phyloP scores from a whole-genome alignment of 2,888 invertebrate species.

The Leistus spinibarbis region DNA sequence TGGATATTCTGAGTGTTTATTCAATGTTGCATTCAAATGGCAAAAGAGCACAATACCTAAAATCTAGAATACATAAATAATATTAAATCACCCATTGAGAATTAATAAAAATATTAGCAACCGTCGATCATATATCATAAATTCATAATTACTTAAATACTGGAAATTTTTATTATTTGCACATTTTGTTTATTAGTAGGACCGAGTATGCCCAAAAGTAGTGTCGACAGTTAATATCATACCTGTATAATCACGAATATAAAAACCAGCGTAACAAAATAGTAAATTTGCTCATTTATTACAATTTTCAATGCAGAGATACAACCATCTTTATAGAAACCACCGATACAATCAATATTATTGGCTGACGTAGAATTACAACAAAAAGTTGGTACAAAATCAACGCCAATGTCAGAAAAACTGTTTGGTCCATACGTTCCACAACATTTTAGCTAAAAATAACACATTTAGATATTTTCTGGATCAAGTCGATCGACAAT shows the following conservation, averaged over 20 bases:
- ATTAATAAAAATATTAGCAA: no score
- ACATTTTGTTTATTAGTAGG: no score
- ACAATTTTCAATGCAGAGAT: conserved; percentile 3
- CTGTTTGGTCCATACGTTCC: conserved; percentile 42
- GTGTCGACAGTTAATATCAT: no score
- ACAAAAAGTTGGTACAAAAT: conserved; percentile 28
- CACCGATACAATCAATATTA: conserved; percentile 5
- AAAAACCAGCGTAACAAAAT: conserved; percentile 16
- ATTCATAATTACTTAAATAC: no score
- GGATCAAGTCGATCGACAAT: no score
- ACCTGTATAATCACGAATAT: conserved; percentile 20
- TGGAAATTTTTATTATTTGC: no score
- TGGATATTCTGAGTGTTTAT: not conserved
- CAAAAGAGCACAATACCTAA: conserved; percentile 22
- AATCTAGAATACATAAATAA: not conserved
- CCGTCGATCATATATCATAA: no score
- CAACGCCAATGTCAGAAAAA: conserved; percentile 29
- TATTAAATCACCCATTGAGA: no score
- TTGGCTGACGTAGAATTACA: conserved; percentile 7
- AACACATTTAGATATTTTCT: no score
- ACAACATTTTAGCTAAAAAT: conserved; percentile 43
- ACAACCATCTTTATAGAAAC: conserved; percentile 26
- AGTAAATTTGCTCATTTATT: conserved; percentile 8
- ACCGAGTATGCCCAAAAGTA: no score
- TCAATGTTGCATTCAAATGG: conserved; percentile 12